These are phyloP conservation scores for Planiliza haematocheilus DNA, from an alignment of 2,113 vertebrate genomes.

Conservation along the genomic window DNA sequence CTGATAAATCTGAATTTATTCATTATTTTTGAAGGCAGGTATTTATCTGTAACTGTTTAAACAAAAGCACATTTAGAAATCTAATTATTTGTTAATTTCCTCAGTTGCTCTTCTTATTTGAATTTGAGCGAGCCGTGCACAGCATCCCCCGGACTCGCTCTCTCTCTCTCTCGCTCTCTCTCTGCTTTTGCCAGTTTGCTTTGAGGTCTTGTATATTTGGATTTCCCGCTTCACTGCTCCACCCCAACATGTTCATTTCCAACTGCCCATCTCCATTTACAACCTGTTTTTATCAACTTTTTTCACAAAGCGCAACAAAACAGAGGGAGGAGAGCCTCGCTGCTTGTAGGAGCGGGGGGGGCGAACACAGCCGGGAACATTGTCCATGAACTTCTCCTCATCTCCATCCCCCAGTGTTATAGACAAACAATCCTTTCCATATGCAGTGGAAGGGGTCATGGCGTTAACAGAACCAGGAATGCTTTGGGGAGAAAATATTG, in stretches of 20 bases:
- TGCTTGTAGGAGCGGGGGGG: constrained; percentile 57
- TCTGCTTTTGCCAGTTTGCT: constrained; percentile 64
- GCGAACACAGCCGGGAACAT: constrained; percentile 78
- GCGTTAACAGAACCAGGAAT: constrained; percentile 85
- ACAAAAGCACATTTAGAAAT: background rate
- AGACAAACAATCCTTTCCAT: constrained; percentile 86
- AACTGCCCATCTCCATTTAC: constrained; percentile 84
- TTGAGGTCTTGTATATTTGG: constrained; percentile 85
- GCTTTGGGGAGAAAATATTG: constrained; percentile 86
- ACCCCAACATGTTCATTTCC: constrained; percentile 82
- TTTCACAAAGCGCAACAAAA: constrained; percentile 85
- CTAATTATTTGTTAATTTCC: background rate
- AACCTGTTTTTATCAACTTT: constrained; percentile 87
- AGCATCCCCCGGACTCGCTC: background rate
- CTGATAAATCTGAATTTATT: background rate
- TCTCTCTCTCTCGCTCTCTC: no score
- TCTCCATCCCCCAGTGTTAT: constrained; percentile 83
- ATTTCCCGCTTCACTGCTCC: constrained; percentile 82
- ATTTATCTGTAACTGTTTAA: no score
- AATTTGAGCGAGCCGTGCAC: constrained; percentile 20
- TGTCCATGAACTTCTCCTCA: constrained; percentile 82
- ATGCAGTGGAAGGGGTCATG: constrained; percentile 79
- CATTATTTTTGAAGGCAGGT: background rate
- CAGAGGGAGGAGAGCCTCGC: constrained; percentile 78
- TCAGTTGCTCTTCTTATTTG: constrained; percentile 20